Evolutionary conservation across 2,888 invertebrate genomes (phyloP).

Genomic region (Trichacis sp.): DNA sequence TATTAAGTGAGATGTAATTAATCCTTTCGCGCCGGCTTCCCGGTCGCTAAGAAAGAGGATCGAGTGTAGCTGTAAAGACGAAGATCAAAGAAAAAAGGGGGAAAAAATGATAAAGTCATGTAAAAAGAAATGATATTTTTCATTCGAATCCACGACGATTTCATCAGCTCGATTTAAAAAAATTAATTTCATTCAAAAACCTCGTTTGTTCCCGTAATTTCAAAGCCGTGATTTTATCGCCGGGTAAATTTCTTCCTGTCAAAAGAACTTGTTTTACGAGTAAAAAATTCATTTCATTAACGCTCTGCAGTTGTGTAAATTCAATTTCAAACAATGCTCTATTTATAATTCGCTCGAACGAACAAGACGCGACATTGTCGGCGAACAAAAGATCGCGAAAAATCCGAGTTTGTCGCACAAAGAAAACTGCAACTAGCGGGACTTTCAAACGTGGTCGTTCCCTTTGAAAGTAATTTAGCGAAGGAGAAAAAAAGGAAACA

Average conservation of each 20-base stretch:
- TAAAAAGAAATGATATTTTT: background rate
- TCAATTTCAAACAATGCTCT: background rate
- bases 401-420: conserved; percentile 6
- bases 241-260: too few relatives aligned
- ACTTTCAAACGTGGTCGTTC: background rate
- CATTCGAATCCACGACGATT: background rate
- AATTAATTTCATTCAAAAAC: background rate
- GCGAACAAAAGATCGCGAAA: conserved; percentile 4
- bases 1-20: conserved; percentile 9
- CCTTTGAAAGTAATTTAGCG: conserved; percentile 11
- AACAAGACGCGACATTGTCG: background rate
- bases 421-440: conserved; percentile 1
- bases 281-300: background rate
- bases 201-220: too few relatives aligned
- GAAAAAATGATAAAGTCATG: background rate
- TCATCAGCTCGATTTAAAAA: background rate
- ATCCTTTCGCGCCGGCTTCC: conserved; percentile 1
- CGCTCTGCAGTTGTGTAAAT: background rate
- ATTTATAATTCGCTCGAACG: conserved; percentile 4
- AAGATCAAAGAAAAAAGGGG: background rate
- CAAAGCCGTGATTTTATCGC: too few relatives aligned
- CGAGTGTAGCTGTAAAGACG: conserved; percentile 1
- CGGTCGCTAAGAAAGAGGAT: conserved; percentile 6
- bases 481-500: conserved; percentile 10
- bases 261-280: background rate